Evolutionary conservation across 2,113 vertebrate species (phyloP).

Genomic region (Antechinus stuartii): DNA sequence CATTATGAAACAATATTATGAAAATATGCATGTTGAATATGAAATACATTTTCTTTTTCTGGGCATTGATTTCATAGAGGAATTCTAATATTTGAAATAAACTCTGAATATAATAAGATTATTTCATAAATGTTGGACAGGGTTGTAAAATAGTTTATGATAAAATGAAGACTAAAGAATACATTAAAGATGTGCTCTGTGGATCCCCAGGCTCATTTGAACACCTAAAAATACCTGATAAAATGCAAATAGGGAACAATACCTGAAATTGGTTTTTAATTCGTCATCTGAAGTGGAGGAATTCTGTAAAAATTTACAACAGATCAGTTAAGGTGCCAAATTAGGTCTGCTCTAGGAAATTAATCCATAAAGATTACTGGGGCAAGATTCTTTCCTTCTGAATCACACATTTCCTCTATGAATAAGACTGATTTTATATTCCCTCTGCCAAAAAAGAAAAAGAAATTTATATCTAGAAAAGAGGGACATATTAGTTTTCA

Average conservation of each 20-base stretch:
- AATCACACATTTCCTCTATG: neutral
- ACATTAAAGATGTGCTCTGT: neutral
- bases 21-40: neutral
- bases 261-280: neutral
- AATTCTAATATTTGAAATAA: neutral
- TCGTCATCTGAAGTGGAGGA: neutral
- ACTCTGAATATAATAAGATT: neutral
- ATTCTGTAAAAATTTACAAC: neutral
- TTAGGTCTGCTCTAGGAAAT: neutral
- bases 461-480: neutral
- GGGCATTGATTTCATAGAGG: neutral
- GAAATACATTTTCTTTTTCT: neutral
- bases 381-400: neutral
- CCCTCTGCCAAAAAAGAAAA: neutral
- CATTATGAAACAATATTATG: neutral
- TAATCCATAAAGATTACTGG: neutral
- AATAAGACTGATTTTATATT: neutral
- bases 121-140: neutral
- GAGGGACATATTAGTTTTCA: neutral
- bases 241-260: neutral
- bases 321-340: neutral
- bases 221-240: neutral
- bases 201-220: neutral
- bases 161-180: neutral
- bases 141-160: neutral